These are phyloP conservation scores for Drosophila sulfurigaster DNA, from an alignment of 1,140 invertebrate species.

Conservation along the genomic window DNA sequence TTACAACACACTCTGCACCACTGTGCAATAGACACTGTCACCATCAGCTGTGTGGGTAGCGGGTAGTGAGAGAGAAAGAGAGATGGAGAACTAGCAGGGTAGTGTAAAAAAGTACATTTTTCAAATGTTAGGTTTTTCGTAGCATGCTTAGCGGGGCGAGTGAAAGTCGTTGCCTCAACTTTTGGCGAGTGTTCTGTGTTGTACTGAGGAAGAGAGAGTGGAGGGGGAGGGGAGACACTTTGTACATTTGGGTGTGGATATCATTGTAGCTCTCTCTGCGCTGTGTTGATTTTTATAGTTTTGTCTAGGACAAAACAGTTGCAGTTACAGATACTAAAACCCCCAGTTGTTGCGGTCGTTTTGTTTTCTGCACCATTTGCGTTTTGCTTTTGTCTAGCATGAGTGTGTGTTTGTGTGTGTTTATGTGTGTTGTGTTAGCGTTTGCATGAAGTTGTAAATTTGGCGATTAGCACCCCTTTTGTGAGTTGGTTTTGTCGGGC, in stretches of 20 bases:
- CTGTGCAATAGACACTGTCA: slow-evolving; percentile 23
- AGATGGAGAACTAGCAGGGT: not conserved
- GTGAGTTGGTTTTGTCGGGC: slow-evolving; percentile 56
- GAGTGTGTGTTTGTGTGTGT: slow-evolving; percentile 23
- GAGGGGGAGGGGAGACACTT: not conserved
- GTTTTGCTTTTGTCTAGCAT: slow-evolving; percentile 48
- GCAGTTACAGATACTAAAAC: slow-evolving; percentile 53
- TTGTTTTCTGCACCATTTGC: slow-evolving; percentile 84
- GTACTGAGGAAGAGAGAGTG: not conserved
- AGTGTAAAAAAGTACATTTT: slow-evolving; percentile 82
- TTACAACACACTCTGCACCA: slow-evolving; percentile 3
- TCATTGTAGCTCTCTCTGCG: slow-evolving; percentile 44
- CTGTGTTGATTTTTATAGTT: slow-evolving; percentile 79
- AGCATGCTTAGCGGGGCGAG: slow-evolving; percentile 65
- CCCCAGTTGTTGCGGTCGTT: slow-evolving; percentile 69
- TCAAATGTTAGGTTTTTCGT: slow-evolving; percentile 77
- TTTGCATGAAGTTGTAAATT: slow-evolving; percentile 84
- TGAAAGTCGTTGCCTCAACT: slow-evolving; percentile 60
- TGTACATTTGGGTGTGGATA: slow-evolving; percentile 33
- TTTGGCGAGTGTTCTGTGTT: not conserved
- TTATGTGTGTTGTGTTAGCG: slow-evolving; percentile 35
- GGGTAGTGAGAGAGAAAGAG: not conserved
- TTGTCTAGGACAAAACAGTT: slow-evolving; percentile 38
- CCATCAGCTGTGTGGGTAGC: slow-evolving; percentile 7
- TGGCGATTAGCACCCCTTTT: slow-evolving; percentile 84